Percentiles rank a stretch among this genome's conserved stretches.
Conservation (phyloP, 1,140 invertebrate species). For the Ostrea denselamellosa region DNA sequence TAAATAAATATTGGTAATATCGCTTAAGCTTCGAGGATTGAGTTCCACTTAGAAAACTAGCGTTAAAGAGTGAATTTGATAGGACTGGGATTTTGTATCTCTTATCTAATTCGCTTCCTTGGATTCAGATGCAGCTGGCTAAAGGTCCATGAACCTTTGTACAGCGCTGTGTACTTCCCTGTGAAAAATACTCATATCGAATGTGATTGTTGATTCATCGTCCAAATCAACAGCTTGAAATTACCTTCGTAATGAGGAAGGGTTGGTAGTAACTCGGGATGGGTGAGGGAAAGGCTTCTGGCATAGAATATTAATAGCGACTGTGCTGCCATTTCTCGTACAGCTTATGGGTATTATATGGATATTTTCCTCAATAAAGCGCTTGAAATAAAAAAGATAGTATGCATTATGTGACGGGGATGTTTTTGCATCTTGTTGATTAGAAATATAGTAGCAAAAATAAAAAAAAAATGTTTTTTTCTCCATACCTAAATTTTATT, state of each 20-base stretch:
- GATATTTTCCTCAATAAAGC: background rate
- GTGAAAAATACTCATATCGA: background rate
- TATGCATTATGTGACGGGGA: background rate
- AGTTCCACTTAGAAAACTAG: background rate
- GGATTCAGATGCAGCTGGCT: background rate
- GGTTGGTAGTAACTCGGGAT: background rate
- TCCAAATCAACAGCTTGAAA: conserved; percentile 16
- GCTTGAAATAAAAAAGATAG: background rate
- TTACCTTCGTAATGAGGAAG: background rate
- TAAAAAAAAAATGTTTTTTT: no score
- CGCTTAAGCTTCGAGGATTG: background rate
- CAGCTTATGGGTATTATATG: no score
- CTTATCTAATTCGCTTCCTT: background rate
- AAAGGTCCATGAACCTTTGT: background rate
- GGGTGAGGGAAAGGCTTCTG: background rate
- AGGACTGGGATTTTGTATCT: background rate
- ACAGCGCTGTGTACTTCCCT: background rate
- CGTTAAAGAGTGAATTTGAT: background rate
- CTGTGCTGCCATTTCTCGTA: background rate
- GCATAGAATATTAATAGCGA: background rate
- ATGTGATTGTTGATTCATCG: background rate
- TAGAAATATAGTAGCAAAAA: background rate
- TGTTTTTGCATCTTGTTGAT: background rate
- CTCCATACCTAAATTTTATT: no score
- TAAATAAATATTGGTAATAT: background rate